Evolutionary conservation across 2,113 vertebrate species (phyloP).

Genomic region (Oncorhynchus mykiss): DNA sequence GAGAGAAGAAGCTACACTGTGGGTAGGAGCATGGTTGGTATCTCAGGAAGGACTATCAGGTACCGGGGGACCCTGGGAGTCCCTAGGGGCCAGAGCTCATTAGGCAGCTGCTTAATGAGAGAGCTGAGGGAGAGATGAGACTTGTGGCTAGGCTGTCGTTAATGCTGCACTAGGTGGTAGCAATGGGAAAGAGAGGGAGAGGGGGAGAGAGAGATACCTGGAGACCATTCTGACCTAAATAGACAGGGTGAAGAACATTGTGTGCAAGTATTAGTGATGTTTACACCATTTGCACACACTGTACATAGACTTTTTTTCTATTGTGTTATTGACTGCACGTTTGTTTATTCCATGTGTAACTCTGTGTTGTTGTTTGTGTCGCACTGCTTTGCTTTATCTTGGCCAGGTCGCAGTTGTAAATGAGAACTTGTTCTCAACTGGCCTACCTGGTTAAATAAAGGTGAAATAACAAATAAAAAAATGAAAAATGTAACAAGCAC

Average conservation of each 20-base stretch:
- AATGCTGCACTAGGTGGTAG: background rate
- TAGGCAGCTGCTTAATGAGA: background rate
- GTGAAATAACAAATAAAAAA: too few species aligned
- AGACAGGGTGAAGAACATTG: background rate
- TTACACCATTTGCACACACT: too few species aligned
- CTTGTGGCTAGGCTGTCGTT: background rate
- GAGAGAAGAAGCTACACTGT: background rate
- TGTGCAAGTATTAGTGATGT: background rate
- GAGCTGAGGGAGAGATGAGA: background rate
- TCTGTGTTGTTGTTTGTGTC: too few species aligned
- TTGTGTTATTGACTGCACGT: too few species aligned
- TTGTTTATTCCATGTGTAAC: too few species aligned
- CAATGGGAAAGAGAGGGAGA: background rate
- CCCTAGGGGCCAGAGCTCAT: background rate
- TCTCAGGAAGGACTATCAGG: background rate
- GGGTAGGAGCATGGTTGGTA: background rate
- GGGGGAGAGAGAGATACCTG: background rate
- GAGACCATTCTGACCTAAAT: background rate
- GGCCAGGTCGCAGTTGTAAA: too few species aligned
- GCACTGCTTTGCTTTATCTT: too few species aligned
- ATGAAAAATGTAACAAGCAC: background rate
- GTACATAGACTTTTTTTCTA: too few species aligned
- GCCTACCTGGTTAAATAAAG: too few species aligned
- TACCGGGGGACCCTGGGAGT: background rate
- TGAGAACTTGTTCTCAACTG: too few species aligned